These are phyloP conservation scores for Drosophila kambysellisi DNA, from an alignment of 2,888 invertebrate genomes.

Conservation along the genomic window DNA sequence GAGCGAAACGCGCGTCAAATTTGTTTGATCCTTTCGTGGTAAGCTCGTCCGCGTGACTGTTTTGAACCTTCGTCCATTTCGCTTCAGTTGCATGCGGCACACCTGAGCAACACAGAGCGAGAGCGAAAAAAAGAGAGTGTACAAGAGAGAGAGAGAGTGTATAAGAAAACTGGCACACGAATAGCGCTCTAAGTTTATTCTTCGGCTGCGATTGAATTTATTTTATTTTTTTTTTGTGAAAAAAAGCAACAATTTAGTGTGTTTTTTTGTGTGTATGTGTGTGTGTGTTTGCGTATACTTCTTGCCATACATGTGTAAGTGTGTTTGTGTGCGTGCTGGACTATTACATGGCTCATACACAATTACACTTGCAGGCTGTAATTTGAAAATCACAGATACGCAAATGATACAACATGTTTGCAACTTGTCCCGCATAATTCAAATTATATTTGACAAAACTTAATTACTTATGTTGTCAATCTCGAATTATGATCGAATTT, in stretches of 20 bases:
- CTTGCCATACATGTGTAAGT: conserved; percentile 1
- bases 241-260: conserved; percentile 66
- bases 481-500: conserved; percentile 12
- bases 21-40: conserved; percentile 72
- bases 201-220: conserved; percentile 54
- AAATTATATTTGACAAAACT: neutral
- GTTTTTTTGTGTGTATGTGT: conserved; percentile 16
- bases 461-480: neutral
- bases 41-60: conserved; percentile 76
- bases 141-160: conserved; percentile 12
- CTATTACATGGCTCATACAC: conserved; percentile 39
- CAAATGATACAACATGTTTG: conserved; percentile 29
- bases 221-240: conserved; percentile 37
- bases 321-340: conserved; percentile 8
- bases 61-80: conserved; percentile 33
- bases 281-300: neutral
- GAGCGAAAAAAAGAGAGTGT: neutral
- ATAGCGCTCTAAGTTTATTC: conserved; percentile 48
- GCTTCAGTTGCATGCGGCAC: conserved; percentile 42
- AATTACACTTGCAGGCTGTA: conserved; percentile 38
- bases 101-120: conserved; percentile 24
- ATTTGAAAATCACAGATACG: conserved; percentile 32
- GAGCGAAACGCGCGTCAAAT: conserved; percentile 29
- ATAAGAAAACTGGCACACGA: conserved; percentile 30
- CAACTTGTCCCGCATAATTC: neutral